Base-by-base conservation (phyloP, 2,113 vertebrate genomes). In the Rattus norvegicus region DNA sequence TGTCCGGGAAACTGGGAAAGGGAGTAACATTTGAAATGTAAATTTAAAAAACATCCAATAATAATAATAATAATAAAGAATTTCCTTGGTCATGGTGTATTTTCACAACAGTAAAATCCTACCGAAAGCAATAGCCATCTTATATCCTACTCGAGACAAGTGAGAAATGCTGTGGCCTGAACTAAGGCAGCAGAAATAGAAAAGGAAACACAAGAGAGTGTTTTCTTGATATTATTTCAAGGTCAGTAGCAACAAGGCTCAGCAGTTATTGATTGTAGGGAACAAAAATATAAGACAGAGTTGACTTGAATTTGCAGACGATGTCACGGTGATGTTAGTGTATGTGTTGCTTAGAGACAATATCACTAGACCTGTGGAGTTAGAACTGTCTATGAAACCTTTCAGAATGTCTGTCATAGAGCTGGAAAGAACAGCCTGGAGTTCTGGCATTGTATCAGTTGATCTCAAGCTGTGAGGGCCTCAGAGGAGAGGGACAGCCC, bases 191-290 rank as follows among this genome's bases (percentile, higher is more conserved):
- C 39, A 54, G 61, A 90, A 79, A 67, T 28, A 89, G 52, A 83
- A 69, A 54, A 13, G 17, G 52, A 91, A 89, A 73, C 24, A 7
- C 3, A 8, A 88, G 13, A 59, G 36, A 39, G 19, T 87, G 19
- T 87, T 92, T 49, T 91, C 33, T 59, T 93, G 90, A 75, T 20
- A 47, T 47, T 85, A 28, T 36, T 90, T 93, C 90, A 87, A 93
- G 85, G 85, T 93, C 87, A 75, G 59, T 49, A 84, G 73, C 86
- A 56, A 36, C 0, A 87, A n/a, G 67, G 83, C 26, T 90, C 33
- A 70, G 67, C 59, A 69, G 52, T 70, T 49, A 2, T 0, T 85
- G 47, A 59, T 54, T 16, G 1, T 1, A 96, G 28, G 47, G 83
- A 47, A 88, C 39, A 65, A 49, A 88, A 92, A 81, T 86, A 24